phyloP scores from a whole-genome alignment of 2,888 invertebrate species.

The Dysmachus trigonus region DNA sequence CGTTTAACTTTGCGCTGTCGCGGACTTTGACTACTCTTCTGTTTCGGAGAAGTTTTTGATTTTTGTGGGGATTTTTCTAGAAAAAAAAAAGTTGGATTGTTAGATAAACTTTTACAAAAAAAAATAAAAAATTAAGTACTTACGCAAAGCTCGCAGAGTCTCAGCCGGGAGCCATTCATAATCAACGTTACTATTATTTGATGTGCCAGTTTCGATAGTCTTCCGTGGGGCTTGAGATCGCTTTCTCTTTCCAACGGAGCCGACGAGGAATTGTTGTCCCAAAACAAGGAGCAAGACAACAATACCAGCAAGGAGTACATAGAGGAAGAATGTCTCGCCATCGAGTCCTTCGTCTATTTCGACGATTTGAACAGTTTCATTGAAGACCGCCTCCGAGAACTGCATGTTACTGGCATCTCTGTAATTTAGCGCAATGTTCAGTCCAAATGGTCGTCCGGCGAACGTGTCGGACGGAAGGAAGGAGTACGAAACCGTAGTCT shows the following conservation, averaged over 20 bases:
- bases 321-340: conserved; percentile 98
- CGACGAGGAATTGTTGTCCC: conserved; percentile 87
- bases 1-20: conserved; percentile 80
- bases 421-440: conserved; percentile 92
- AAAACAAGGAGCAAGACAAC: conserved; percentile 86
- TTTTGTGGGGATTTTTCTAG: conserved; percentile 75
- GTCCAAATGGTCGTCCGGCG: conserved; percentile 94
- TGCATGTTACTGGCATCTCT: conserved; percentile 75
- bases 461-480: conserved; percentile 97
- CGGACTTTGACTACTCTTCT: conserved; percentile 73
- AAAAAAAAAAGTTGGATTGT: conserved; percentile 10
- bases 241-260: conserved; percentile 80
- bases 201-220: conserved; percentile 90
- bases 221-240: conserved; percentile 67
- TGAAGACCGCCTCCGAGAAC: conserved; percentile 90
- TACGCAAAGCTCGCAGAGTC: conserved; percentile 83
- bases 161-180: conserved; percentile 98
- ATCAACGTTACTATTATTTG: conserved; percentile 89
- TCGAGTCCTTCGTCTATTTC: conserved; percentile 97
- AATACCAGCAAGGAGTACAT: conserved; percentile 91
- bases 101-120: background rate
- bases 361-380: conserved; percentile 94
- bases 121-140: conserved; percentile 62
- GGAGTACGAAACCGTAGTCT: conserved; percentile 94
- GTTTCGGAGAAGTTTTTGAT: conserved; percentile 66